Evolutionary conservation across 2,888 invertebrate species (phyloP).

Genomic region (Drosophila borealis): DNA sequence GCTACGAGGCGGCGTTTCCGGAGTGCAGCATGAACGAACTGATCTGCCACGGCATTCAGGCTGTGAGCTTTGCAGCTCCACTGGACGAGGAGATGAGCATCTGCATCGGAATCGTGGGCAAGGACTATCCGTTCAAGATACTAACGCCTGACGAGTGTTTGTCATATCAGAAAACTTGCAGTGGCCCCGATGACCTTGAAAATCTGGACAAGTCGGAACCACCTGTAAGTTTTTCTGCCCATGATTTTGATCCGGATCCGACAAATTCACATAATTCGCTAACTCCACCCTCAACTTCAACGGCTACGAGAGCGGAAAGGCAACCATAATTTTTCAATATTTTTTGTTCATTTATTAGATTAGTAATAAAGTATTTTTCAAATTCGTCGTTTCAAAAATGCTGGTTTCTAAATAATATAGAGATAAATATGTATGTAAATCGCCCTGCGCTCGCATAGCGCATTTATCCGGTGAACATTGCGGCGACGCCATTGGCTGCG

Average conservation of each 20-base stretch:
- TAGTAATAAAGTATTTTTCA: not conserved
- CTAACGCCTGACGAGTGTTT: constrained; percentile 89
- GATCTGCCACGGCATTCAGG: constrained; percentile 96
- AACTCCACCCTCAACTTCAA: no score
- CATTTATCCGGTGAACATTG: no score
- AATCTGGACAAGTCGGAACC: not conserved
- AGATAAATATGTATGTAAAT: no score
- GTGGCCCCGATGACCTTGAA: not conserved
- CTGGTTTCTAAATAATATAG: no score
- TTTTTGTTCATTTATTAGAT: not conserved
- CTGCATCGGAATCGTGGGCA: constrained; percentile 96
- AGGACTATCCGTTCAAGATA: constrained; percentile 91
- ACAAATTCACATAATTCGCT: no score
- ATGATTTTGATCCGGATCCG: not conserved
- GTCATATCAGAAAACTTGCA: constrained; percentile 61
- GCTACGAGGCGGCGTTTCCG: constrained; percentile 91
- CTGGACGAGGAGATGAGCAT: constrained; percentile 92
- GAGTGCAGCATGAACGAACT: constrained; percentile 92
- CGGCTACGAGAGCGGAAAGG: no score
- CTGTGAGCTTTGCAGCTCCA: constrained; percentile 96
- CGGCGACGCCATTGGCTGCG: no score
- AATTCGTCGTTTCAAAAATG: not conserved
- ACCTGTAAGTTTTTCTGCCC: no score
- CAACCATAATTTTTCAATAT: no score
- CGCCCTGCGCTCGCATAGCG: no score